A percentile compares a stretch with the other conserved stretches of the same genome.
Conservation (phyloP, 2,113 vertebrate species). For the Limanda limanda region DNA sequence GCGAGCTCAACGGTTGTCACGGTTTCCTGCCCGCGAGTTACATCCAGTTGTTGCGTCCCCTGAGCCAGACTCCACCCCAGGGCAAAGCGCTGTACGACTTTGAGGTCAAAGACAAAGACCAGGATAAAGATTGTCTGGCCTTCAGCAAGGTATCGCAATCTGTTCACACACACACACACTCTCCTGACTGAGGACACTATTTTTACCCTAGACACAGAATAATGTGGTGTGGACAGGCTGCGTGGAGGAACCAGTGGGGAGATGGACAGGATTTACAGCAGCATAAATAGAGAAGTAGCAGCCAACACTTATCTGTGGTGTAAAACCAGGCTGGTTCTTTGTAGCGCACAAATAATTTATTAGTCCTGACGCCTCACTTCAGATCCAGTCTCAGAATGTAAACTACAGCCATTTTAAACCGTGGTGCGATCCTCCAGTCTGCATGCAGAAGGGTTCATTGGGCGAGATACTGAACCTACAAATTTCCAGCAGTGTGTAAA, state of each 20-base stretch:
- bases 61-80: conserved; percentile 92
- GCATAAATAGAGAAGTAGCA: conserved; percentile 24
- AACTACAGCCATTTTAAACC: conserved; percentile 31
- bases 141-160: conserved; percentile 91
- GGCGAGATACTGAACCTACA: not conserved
- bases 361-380: conserved; percentile 1
- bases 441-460: no score
- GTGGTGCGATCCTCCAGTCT: not conserved
- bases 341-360: conserved; percentile 55
- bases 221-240: not conserved
- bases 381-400: conserved; percentile 22
- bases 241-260: conserved; percentile 11
- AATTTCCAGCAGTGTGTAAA: not conserved
- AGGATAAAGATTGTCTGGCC: conserved; percentile 97
- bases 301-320: conserved; percentile 27
- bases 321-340: conserved; percentile 29
- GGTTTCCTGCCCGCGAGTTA: conserved; percentile 97
- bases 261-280: conserved; percentile 21
- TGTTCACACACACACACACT: not conserved
- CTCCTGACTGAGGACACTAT: not conserved
- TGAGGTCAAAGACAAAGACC: conserved; percentile 97
- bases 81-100: conserved; percentile 99
- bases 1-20: conserved; percentile 92
- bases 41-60: conserved; percentile 91
- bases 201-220: conserved; percentile 11